These are phyloP conservation scores for Coenonympha glycerion DNA, from an alignment of 2,888 invertebrate genomes.

Conservation along the genomic window DNA sequence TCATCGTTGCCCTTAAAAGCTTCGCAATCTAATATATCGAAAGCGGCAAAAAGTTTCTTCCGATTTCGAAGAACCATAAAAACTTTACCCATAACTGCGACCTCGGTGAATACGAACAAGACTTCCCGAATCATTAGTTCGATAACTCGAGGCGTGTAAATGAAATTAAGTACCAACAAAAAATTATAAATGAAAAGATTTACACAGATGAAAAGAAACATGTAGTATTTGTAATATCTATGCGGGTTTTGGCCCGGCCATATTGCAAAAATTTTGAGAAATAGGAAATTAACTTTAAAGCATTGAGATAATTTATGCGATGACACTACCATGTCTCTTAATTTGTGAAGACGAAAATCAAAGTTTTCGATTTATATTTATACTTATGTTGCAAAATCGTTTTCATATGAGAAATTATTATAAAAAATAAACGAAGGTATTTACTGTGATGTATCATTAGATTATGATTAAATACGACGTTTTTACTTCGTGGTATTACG, in stretches of 20 bases:
- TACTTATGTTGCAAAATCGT: background rate
- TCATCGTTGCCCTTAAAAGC: constrained; percentile 42
- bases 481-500: constrained; percentile 5
- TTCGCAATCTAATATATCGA: constrained; percentile 49
- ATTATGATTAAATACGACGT: constrained; percentile 15
- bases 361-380: constrained; percentile 1
- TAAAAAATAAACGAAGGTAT: constrained; percentile 27
- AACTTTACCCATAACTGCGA: constrained; percentile 40
- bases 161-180: constrained; percentile 48
- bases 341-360: background rate
- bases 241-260: constrained; percentile 42
- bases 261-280: constrained; percentile 48
- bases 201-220: constrained; percentile 38
- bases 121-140: constrained; percentile 52
- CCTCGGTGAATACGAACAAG: constrained; percentile 36
- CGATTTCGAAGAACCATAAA: constrained; percentile 45
- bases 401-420: background rate
- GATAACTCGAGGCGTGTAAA: constrained; percentile 48
- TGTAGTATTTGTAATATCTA: constrained; percentile 49
- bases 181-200: constrained; percentile 43
- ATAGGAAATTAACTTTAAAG: constrained; percentile 42
- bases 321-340: constrained; percentile 28
- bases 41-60: constrained; percentile 39
- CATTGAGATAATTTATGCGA: constrained; percentile 37
- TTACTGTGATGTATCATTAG: constrained; percentile 29